A percentile compares a stretch with the other conserved stretches of the same genome.
Evolutionary conservation across 2,113 vertebrate species (phyloP).

Genomic region (Oreotrochilus melanogaster): DNA sequence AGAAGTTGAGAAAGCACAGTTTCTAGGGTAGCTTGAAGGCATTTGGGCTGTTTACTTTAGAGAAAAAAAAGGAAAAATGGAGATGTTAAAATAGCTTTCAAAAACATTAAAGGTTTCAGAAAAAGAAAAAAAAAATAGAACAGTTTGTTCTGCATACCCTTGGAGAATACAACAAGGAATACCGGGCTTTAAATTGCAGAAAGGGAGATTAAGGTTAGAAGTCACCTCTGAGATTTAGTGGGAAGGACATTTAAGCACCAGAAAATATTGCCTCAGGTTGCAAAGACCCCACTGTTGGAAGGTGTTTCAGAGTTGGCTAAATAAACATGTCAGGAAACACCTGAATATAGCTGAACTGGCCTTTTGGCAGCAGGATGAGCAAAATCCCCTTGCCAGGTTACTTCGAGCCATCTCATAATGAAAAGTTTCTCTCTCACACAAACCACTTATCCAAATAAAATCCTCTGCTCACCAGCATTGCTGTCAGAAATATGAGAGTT

Average conservation of each 20-base stretch:
- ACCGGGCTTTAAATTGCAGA: background rate
- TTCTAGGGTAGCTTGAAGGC: background rate
- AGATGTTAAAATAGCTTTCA: background rate
- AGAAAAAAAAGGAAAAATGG: background rate
- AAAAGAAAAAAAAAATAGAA: background rate
- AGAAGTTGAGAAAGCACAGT: background rate
- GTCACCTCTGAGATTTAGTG: background rate
- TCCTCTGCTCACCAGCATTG: background rate
- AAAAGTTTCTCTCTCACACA: background rate
- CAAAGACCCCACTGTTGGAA: background rate
- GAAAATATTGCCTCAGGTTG: background rate
- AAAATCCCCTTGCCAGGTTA: background rate
- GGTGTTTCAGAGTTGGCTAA: background rate
- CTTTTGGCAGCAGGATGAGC: background rate
- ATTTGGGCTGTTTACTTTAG: background rate
- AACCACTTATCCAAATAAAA: background rate
- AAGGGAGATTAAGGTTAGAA: background rate
- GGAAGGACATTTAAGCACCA: background rate
- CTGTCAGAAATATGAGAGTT: background rate
- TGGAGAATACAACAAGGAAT: background rate
- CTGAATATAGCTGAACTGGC: background rate
- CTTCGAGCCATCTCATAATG: background rate
- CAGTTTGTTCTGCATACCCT: background rate
- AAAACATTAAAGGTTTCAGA: background rate
- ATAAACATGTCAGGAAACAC: background rate